Evolutionary conservation across 1,140 invertebrate genomes (phyloP), one percentile per base, ranked within the genome.

Genomic region (Drosophila rhopaloa): DNA sequence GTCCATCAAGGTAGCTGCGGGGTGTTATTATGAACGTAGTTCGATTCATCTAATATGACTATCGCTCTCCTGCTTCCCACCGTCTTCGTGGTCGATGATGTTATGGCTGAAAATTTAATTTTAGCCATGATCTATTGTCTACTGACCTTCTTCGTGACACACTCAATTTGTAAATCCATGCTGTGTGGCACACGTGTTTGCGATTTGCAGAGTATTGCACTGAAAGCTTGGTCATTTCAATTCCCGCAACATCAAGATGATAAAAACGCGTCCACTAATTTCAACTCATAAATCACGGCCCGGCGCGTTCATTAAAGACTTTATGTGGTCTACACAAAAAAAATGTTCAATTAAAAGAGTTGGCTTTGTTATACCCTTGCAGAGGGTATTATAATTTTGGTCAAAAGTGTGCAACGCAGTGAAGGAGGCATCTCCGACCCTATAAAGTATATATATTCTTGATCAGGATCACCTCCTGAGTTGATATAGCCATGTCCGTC

Each of bases 71-170:
- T 9, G 38, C 73, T 55, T 57, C 63, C 53, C 63, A 76, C 41
- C 40, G 51, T 55, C 72, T 76, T 76, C 44, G 75, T 51, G 58
- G 73, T 47, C 55, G 71, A 75, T 74, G 72, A 70, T 76, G 59
- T 61, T 73, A 60, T 72, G 72, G 51, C 65, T 41, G 19, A 68
- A 68, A 68, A 83, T 73, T 68, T 70, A 85, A 85, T 85, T 83
- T 66, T 74, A 79, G 60, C 72, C 67, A 50, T 65, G 81, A 80
- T 67, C 68, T 73, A 74, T 57, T 62, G 70, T 72, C 65, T 55
- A 55, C 79, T 81, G 81, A 84, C 81, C 81, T 84, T 84, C 81
- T 79, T 84, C 63, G 73, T 81, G 48, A 56, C 48, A 85, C 73
- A 66, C 50, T 60, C 56, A 41, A 58, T 54, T 40, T 73, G 55